Evolutionary conservation across 2,113 vertebrate species (phyloP).

Genomic region (Murina feae): DNA sequence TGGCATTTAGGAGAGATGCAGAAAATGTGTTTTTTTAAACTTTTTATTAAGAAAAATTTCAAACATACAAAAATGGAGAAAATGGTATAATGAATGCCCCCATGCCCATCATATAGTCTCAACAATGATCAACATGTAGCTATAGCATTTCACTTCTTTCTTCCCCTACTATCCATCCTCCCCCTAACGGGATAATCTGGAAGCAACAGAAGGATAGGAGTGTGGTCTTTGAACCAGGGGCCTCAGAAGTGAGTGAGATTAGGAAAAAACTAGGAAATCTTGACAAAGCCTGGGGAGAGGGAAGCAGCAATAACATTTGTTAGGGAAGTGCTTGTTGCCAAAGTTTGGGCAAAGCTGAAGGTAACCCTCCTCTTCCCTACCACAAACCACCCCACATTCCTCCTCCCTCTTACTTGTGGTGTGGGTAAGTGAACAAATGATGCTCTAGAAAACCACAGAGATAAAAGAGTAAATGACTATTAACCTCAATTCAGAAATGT

Average conservation of each 20-base stretch:
- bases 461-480: not conserved
- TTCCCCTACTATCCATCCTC: not conserved
- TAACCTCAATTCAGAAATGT: not conserved
- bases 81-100: conserved; percentile 37
- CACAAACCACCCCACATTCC: not conserved
- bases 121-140: not conserved
- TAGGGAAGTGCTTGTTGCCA: not conserved
- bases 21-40: not conserved
- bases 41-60: conserved; percentile 72
- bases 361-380: not conserved
- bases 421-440: not conserved
- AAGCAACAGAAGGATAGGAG: not conserved
- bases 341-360: not conserved
- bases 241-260: not conserved
- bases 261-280: not conserved
- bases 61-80: conserved; percentile 66
- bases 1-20: not conserved
- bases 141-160: conserved; percentile 9
- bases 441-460: not conserved
- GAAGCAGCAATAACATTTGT: not conserved
- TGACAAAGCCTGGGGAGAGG: not conserved
- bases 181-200: not conserved
- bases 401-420: not conserved
- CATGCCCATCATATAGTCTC: not conserved
- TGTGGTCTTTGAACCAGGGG: not conserved